Evolutionary conservation across 2,797 vertebrate genomes (phyloP).

Genomic region (Morelia viridis): DNA sequence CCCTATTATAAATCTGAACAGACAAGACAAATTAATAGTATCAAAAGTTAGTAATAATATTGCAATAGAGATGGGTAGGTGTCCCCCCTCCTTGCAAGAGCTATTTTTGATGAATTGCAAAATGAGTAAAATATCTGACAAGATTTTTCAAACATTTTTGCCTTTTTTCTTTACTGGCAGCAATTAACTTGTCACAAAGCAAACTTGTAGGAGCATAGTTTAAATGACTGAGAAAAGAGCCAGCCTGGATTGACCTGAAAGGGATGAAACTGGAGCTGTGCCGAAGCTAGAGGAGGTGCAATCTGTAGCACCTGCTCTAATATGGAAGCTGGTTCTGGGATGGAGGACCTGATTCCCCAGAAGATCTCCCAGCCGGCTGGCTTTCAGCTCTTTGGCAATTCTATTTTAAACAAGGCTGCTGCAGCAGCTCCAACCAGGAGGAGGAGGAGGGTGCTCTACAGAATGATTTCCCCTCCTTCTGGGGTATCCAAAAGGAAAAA

Average conservation of each 20-base stretch:
- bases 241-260: not conserved
- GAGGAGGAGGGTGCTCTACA: not conserved
- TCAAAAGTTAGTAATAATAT: not conserved
- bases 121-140: not conserved
- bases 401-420: not conserved
- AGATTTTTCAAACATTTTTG: not conserved
- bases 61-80: not conserved
- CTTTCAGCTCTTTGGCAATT: not conserved
- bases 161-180: not conserved
- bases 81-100: not conserved
- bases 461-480: not conserved
- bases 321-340: not conserved
- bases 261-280: not conserved
- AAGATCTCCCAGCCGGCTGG: not conserved
- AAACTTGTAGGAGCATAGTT: not conserved
- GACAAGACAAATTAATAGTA: constrained; percentile 16
- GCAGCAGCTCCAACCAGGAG: not conserved
- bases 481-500: not conserved
- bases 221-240: not conserved
- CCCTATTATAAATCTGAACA: constrained; percentile 16
- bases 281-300: rapidly evolving
- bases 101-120: not conserved
- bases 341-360: not conserved
- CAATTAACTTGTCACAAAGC: not conserved
- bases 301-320: not conserved